Evolutionary conservation across 2,113 vertebrate species (phyloP).

Genomic region (Thunnus maccoyii): DNA sequence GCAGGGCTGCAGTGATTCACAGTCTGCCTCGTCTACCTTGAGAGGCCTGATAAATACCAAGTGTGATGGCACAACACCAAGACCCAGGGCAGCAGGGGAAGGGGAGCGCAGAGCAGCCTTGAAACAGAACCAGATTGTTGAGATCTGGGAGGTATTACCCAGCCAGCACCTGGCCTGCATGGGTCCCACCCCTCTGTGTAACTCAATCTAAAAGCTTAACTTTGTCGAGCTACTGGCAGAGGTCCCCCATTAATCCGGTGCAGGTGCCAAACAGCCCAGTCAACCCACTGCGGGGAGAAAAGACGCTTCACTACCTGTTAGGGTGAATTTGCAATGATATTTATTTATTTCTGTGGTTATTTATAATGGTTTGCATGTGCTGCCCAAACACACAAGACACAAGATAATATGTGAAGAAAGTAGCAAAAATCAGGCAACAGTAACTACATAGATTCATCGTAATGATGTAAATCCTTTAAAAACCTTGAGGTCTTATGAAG

Average conservation of each 20-base stretch:
- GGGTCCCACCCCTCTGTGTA: conserved; percentile 86
- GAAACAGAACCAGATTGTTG: conserved; percentile 84
- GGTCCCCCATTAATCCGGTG: conserved; percentile 90
- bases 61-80: conserved; percentile 58
- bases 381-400: background rate
- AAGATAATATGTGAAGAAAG: background rate
- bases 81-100: conserved; percentile 55
- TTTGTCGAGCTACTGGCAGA: conserved; percentile 90
- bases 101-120: conserved; percentile 46
- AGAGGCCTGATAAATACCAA: conserved; percentile 60
- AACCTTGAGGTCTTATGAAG: conserved; percentile 64
- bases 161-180: conserved; percentile 93
- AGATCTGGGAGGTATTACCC: conserved; percentile 86
- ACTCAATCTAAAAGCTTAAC: conserved; percentile 95
- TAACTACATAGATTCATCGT: conserved; percentile 30
- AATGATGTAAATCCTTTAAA: conserved; percentile 59
- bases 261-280: conserved; percentile 92
- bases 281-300: conserved; percentile 35
- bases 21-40: conserved; percentile 16
- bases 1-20: background rate
- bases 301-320: background rate
- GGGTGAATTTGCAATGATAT: background rate
- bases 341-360: background rate
- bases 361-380: background rate
- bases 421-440: background rate